A percentile compares a stretch with the other conserved stretches of the same genome.
These are phyloP conservation scores for Scartelaos histophorus DNA, from an alignment of 2,113 vertebrate genomes.

Conservation along the genomic window DNA sequence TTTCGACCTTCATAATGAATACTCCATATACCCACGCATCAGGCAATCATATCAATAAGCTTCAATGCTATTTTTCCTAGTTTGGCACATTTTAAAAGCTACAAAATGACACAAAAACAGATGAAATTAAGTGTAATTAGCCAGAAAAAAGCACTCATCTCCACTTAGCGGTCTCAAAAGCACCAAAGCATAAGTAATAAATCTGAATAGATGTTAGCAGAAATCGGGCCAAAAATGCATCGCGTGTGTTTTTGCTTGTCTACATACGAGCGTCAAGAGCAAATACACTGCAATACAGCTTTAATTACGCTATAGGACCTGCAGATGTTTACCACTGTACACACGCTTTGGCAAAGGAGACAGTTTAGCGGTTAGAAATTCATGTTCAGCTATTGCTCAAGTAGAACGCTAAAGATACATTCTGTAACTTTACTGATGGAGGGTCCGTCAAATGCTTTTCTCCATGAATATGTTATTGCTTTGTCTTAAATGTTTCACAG, in stretches of 20 bases:
- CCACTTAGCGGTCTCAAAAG: slow-evolving; percentile 27
- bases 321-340: slow-evolving; percentile 56
- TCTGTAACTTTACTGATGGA: no score
- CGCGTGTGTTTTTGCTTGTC: slow-evolving; percentile 30
- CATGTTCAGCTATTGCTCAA: slow-evolving; percentile 8
- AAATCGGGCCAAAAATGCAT: slow-evolving; percentile 13
- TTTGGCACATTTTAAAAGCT: slow-evolving; percentile 23
- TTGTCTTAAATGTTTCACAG: no score
- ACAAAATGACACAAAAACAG: slow-evolving; percentile 19
- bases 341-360: slow-evolving; percentile 2
- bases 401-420: background rate
- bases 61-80: background rate
- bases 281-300: slow-evolving; percentile 62
- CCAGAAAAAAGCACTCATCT: slow-evolving; percentile 26
- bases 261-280: slow-evolving; percentile 42
- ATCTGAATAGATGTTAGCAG: slow-evolving; percentile 34
- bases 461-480: no score
- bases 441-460: no score
- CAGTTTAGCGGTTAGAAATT: slow-evolving; percentile 15
- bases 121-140: slow-evolving; percentile 34
- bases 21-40: background rate
- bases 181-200: slow-evolving; percentile 42
- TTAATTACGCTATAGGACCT: slow-evolving; percentile 68
- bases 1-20: background rate
- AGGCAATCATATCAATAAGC: background rate